Evolutionary conservation across 2,113 vertebrate species (phyloP).

Genomic region (Casuarius casuarius): DNA sequence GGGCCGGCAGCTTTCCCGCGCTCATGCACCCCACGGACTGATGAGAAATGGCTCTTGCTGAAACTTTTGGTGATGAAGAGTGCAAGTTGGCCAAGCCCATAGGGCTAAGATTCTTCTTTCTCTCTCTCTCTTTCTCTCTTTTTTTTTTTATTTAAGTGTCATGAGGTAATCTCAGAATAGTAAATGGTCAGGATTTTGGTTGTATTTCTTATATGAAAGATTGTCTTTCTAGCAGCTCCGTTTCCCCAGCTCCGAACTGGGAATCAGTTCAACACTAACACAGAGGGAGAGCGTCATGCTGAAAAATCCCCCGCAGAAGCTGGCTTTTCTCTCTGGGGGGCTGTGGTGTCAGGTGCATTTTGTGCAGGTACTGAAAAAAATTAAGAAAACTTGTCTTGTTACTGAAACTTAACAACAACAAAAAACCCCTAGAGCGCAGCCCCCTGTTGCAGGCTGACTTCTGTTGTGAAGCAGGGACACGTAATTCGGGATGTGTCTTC

Average conservation of each 20-base stretch:
- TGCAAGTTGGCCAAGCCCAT: neutral
- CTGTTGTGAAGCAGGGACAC: neutral
- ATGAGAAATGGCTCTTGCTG: conserved; percentile 26
- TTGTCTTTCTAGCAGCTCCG: conserved; percentile 35
- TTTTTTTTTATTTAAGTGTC: neutral
- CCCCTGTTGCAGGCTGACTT: neutral
- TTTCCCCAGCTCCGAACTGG: conserved; percentile 33
- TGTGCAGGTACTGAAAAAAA: neutral
- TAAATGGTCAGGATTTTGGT: conserved; percentile 42
- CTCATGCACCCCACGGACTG: neutral
- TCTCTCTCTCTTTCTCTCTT: neutral
- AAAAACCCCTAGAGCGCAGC: neutral
- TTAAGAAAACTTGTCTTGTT: neutral
- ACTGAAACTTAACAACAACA: neutral
- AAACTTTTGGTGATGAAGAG: conserved; percentile 28
- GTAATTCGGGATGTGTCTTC: neutral
- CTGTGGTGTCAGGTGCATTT: neutral
- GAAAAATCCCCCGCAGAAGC: conserved; percentile 25
- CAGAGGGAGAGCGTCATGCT: neutral
- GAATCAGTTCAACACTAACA: conserved; percentile 63
- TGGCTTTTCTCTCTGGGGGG: neutral
- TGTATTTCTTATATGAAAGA: conserved; percentile 47
- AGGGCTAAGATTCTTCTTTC: neutral
- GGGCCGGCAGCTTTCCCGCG: neutral
- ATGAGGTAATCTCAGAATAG: conserved; percentile 53